phyloP scores from a whole-genome alignment of 2,888 invertebrate genomes.

The Dyspetes luteomarginatus region DNA sequence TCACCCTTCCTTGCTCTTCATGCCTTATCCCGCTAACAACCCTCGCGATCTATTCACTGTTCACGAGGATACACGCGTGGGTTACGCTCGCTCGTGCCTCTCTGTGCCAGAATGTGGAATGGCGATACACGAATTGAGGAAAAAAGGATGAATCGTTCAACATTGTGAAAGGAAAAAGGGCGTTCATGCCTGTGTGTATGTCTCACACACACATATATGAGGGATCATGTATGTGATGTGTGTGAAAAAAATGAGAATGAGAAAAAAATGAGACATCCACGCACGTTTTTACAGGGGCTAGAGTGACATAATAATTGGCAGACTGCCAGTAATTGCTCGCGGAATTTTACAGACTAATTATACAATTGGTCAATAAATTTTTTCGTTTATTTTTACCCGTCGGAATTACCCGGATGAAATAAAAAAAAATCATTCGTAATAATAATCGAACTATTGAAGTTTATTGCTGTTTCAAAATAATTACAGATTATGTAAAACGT shows the following conservation, averaged over 20 bases:
- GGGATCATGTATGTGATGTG: slow-evolving; percentile 24
- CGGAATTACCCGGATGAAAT: no score
- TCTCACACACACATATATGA: slow-evolving; percentile 37
- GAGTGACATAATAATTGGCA: background rate
- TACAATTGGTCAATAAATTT: background rate
- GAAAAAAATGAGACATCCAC: background rate
- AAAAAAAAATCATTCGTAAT: no score
- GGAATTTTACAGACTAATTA: background rate
- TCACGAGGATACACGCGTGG: slow-evolving; percentile 34
- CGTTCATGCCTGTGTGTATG: slow-evolving; percentile 1
- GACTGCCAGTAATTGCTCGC: background rate
- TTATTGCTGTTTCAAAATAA: no score
- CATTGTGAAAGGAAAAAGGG: slow-evolving; percentile 20
- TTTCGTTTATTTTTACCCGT: background rate
- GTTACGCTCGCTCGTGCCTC: slow-evolving; percentile 39
- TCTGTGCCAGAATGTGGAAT: slow-evolving; percentile 40
- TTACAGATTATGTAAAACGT: no score
- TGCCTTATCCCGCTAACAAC: background rate
- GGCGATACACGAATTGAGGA: slow-evolving; percentile 63
- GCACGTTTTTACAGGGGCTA: background rate
- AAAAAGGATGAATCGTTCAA: slow-evolving; percentile 59
- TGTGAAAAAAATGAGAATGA: slow-evolving; percentile 26
- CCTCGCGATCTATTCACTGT: slow-evolving; percentile 29
- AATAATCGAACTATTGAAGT: no score
- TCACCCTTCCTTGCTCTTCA: slow-evolving; percentile 18